Evolutionary conservation across 2,797 vertebrate genomes (phyloP).

Genomic region (Steatocranus sp.): DNA sequence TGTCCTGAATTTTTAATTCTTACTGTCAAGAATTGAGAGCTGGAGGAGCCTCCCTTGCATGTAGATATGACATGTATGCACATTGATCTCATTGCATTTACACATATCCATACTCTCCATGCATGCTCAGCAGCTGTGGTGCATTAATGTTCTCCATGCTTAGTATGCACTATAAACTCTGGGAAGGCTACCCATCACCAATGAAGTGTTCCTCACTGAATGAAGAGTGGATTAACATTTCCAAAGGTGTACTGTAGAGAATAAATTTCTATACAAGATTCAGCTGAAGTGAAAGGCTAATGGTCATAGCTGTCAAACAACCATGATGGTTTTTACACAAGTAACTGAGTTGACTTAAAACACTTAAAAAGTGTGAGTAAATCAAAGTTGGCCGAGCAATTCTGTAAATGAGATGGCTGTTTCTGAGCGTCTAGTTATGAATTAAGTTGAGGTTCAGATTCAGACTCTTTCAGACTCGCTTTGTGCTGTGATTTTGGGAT

Average conservation of each 20-base stretch:
- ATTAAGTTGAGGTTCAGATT: neutral
- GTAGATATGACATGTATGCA: constrained; percentile 16
- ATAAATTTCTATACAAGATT: constrained; percentile 22
- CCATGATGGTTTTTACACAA: neutral
- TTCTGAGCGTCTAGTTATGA: neutral
- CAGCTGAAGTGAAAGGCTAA: constrained; percentile 33
- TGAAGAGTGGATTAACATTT: constrained; percentile 62
- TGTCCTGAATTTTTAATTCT: neutral
- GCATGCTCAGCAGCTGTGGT: constrained; percentile 60
- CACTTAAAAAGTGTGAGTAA: neutral
- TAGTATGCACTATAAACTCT: constrained; percentile 59
- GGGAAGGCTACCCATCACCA: constrained; percentile 46
- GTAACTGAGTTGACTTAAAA: neutral
- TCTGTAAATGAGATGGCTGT: neutral
- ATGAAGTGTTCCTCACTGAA: constrained; percentile 50
- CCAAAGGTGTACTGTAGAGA: constrained; percentile 12
- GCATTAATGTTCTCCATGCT: constrained; percentile 61
- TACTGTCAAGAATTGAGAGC: neutral
- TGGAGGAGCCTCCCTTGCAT: neutral
- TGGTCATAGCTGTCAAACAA: neutral
- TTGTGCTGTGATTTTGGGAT: neutral
- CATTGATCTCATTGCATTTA: constrained; percentile 17
- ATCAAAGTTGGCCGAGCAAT: neutral
- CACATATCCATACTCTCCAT: constrained; percentile 29
- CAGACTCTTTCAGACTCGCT: neutral